Evolutionary conservation across 2,797 vertebrate genomes (phyloP).

Genomic region (Gobionotothen gibberifrons): DNA sequence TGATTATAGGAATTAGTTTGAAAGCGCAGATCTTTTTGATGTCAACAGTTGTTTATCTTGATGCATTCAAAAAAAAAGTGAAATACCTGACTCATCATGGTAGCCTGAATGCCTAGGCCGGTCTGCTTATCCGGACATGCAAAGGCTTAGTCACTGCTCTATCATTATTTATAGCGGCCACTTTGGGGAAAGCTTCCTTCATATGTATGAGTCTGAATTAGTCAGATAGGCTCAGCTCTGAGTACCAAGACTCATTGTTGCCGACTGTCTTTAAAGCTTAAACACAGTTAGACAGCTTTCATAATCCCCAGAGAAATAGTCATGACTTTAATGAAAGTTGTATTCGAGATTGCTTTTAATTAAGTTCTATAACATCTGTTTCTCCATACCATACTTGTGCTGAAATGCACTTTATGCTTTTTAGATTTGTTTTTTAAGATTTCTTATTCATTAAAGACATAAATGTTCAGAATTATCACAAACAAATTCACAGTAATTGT

Average conservation of each 20-base stretch:
- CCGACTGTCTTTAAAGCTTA: constrained; percentile 41
- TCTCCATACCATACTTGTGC: background rate
- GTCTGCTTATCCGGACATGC: constrained; percentile 27
- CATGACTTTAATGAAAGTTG: background rate
- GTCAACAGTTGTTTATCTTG: constrained; percentile 33
- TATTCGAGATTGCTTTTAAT: constrained; percentile 15
- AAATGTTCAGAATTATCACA: background rate
- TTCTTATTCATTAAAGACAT: background rate
- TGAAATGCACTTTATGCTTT: background rate
- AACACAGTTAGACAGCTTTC: constrained; percentile 42
- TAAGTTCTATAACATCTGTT: constrained; percentile 7
- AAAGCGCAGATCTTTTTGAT: constrained; percentile 26
- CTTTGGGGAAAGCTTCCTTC: constrained; percentile 34
- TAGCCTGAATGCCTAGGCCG: constrained; percentile 13
- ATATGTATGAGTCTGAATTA: constrained; percentile 59
- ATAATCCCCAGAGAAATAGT: constrained; percentile 1
- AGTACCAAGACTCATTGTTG: constrained; percentile 37
- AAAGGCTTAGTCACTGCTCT: constrained; percentile 47
- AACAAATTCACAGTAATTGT: background rate
- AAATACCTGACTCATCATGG: constrained; percentile 49
- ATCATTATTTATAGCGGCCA: constrained; percentile 59
- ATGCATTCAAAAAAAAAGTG: constrained; percentile 9
- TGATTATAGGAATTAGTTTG: constrained; percentile 38
- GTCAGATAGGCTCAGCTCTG: constrained; percentile 47
- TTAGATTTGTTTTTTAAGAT: background rate